Conservation (phyloP, 2,888 invertebrate species). For the Morpho deidamia region DNA sequence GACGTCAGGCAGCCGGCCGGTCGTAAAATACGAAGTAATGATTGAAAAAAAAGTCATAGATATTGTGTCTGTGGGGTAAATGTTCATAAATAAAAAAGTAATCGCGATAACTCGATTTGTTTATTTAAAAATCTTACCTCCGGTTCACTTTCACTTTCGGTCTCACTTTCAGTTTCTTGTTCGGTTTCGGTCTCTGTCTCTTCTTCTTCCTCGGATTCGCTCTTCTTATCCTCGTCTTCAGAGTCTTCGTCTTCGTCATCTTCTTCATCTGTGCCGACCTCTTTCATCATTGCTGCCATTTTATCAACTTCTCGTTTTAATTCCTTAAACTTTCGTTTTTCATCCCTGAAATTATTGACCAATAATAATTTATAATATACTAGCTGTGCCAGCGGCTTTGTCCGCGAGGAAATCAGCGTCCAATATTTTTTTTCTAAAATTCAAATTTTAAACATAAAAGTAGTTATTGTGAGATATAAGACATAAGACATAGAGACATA, state of each 20-base stretch:
- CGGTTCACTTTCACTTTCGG: slow-evolving; percentile 82
- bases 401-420: no score
- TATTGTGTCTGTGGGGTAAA: no score
- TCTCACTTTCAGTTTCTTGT: slow-evolving; percentile 82
- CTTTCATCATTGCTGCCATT: slow-evolving; percentile 93
- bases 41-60: no score
- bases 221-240: slow-evolving; percentile 79
- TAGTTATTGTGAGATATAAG: no score
- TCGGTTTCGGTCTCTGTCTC: slow-evolving; percentile 83
- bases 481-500: no score
- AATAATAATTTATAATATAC: not conserved
- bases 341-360: slow-evolving; percentile 72
- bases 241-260: slow-evolving; percentile 80
- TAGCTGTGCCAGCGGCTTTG: no score
- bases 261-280: slow-evolving; percentile 84
- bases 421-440: no score
- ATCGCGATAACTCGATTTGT: no score
- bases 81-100: no score
- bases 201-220: slow-evolving; percentile 73
- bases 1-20: no score
- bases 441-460: no score
- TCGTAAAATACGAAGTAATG: no score
- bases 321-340: slow-evolving; percentile 89
- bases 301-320: slow-evolving; percentile 93
- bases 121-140: slow-evolving; percentile 77